These are phyloP conservation scores for Panthera uncia DNA, from an alignment of 2,113 vertebrate genomes.

Conservation along the genomic window DNA sequence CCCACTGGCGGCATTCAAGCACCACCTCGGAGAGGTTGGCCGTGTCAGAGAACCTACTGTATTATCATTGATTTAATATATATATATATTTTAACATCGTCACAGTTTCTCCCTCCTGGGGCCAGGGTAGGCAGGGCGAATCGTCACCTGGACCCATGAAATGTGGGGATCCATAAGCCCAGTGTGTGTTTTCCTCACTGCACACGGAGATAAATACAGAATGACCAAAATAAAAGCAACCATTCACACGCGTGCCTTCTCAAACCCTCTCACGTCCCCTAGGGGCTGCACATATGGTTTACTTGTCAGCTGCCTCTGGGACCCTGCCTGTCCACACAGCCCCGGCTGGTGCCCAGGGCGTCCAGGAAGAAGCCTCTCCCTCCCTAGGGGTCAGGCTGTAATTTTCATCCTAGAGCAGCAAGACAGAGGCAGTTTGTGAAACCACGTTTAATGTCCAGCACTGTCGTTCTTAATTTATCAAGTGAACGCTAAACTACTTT, in stretches of 20 bases:
- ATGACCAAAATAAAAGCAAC: background rate
- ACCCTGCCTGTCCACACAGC: background rate
- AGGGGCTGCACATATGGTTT: background rate
- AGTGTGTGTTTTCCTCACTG: background rate
- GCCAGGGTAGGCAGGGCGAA: background rate
- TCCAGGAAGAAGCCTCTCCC: background rate
- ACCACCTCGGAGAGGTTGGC: background rate
- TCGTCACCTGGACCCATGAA: background rate
- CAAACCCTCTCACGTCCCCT: background rate
- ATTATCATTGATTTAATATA: background rate
- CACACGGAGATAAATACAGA: background rate
- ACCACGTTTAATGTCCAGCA: background rate
- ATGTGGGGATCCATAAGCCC: background rate
- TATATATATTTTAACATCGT: background rate
- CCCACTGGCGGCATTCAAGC: fast-evolving
- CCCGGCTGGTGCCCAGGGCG: fast-evolving
- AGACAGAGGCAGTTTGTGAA: background rate
- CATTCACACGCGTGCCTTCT: background rate
- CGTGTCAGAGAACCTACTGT: background rate
- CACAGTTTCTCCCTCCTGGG: background rate
- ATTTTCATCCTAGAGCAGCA: background rate
- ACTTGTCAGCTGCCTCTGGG: background rate
- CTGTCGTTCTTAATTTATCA: background rate
- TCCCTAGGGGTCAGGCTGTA: background rate
- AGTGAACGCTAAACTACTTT: background rate